Conservation (phyloP, 2,888 invertebrate species). For the Eurytoma adleriae region DNA sequence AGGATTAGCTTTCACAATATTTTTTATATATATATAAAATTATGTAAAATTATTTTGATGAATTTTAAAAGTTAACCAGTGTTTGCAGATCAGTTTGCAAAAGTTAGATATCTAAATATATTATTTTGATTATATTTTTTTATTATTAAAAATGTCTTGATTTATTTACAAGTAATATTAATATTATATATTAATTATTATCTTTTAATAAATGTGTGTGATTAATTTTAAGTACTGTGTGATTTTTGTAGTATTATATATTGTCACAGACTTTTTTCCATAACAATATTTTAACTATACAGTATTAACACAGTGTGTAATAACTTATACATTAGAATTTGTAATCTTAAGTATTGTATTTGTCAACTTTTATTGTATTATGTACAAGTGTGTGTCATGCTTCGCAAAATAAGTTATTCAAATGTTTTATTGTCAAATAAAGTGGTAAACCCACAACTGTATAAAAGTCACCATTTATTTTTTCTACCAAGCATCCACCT, state of each 20-base stretch:
- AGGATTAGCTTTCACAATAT: constrained; percentile 19
- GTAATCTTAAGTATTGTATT: constrained; percentile 50
- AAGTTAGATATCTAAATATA: neutral
- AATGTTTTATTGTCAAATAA: constrained; percentile 73
- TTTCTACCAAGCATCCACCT: constrained; percentile 89
- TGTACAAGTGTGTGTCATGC: constrained; percentile 46
- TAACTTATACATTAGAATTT: constrained; percentile 52
- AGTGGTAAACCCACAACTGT: constrained; percentile 94
- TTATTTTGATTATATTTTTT: neutral
- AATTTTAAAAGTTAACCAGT: too few species aligned
- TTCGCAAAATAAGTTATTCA: constrained; percentile 67
- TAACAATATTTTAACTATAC: constrained; percentile 48
- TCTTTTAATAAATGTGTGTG: constrained; percentile 30
- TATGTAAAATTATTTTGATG: neutral
- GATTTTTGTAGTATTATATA: constrained; percentile 49
- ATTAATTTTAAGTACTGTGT: constrained; percentile 40
- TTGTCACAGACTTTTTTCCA: too few species aligned
- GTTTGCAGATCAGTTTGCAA: too few species aligned
- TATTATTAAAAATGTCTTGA: constrained; percentile 1
- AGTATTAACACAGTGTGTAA: constrained; percentile 52
- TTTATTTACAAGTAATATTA: neutral
- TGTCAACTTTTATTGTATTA: constrained; percentile 51
- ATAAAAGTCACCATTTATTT: constrained; percentile 90
- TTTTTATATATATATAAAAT: constrained; percentile 16
- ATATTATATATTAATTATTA: constrained; percentile 13